Evolutionary conservation across 2,888 invertebrate species (phyloP).

Genomic region (Frankliniella intonsa): DNA sequence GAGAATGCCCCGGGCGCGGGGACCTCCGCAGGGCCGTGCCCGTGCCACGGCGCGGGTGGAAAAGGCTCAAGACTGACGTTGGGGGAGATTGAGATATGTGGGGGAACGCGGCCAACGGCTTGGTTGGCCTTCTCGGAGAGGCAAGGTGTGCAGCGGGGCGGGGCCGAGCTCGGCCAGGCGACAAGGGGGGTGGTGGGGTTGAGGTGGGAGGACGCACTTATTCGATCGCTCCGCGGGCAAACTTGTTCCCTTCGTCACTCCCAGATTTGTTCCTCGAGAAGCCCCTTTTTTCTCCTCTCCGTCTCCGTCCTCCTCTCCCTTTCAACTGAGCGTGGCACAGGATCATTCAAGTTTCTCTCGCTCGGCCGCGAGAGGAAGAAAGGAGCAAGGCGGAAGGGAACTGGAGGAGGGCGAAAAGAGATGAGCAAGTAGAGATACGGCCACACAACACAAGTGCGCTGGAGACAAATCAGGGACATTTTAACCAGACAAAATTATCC

Average conservation of each 20-base stretch:
- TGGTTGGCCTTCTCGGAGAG: neutral
- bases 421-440: too few species aligned
- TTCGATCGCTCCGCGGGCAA: conserved; percentile 10
- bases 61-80: neutral
- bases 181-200: neutral
- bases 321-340: neutral
- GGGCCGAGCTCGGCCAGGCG: neutral
- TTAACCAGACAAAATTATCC: too few species aligned
- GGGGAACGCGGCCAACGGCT: neutral
- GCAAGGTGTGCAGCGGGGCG: neutral
- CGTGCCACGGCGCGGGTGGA: neutral
- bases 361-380: neutral
- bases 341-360: conserved; percentile 15
- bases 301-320: neutral
- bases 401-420: too few species aligned
- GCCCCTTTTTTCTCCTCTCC: neutral
- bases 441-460: too few species aligned
- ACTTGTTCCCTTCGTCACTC: conserved; percentile 16
- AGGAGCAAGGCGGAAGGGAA: neutral
- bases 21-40: too few species aligned
- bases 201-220: neutral
- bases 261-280: neutral
- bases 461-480: too few species aligned
- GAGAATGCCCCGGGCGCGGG: neutral
- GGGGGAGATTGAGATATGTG: conserved; percentile 20